Base-by-base conservation (phyloP, 2,888 invertebrate species). In the Nomada ruficornis region DNA sequence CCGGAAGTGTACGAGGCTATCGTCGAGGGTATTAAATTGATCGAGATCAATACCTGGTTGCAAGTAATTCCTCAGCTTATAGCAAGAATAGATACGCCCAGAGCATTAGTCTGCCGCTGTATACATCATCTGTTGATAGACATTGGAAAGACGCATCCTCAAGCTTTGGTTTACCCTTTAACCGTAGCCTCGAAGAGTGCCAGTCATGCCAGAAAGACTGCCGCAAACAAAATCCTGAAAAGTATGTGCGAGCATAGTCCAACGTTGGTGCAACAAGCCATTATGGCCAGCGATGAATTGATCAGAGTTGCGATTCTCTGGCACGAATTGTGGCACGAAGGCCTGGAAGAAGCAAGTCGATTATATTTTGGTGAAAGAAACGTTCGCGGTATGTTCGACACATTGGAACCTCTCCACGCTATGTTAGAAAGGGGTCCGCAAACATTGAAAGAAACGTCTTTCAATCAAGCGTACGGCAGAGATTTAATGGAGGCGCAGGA, bases 321-420 rank as follows among this genome's bases (percentile, higher is more conserved):
- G 99, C 99, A 99, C 92, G 99, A 99, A 93, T 96, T 99, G 91
- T 99, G 99, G 99, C 98, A 99, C 92, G 99, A 99, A 93, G 99
- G 99, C 0, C 94, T 99, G 26, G 98, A 98, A 90, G 99, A 99
- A 93, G 99, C 99, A 0, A 98, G 98, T 7, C 94, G 96, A 84
- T 94, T 99, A 13, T 99, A 98, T 94, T 99, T 99, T 94, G 99
- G 98, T 2, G 99, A 99, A 93, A 96, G 97, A 80, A 99, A 99
- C 93, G 97, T 98, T 0, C 97, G 97, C 82, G 99, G 98, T 10
- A 99, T 99, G 99, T 97, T 99, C 91, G 97, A 97, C 86, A 98
- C 98, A 0, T 94, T 99, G 79, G 98, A 99, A 90, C 99, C 99
- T 0, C 94, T 99, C 65, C 99, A 99, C 92, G 96, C 96, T 1